Conservation (phyloP, 2,888 invertebrate species). For the Leptinotarsa juncta region DNA sequence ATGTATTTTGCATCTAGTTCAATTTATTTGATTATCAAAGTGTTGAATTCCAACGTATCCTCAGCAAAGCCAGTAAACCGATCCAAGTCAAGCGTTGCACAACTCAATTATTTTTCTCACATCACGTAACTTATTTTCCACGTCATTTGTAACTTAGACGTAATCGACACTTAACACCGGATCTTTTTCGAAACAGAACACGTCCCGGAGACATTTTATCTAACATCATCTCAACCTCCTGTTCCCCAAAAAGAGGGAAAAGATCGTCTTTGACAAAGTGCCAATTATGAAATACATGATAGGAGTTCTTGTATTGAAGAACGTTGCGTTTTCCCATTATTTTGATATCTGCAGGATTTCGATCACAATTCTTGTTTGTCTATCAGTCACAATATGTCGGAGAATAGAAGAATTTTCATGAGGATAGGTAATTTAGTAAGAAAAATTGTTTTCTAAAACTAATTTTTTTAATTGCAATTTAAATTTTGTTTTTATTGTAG, state of each 20-base stretch:
- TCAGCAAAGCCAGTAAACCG: not conserved
- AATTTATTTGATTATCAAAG: not conserved
- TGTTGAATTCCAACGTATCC: not conserved
- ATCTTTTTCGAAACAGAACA: constrained; percentile 41
- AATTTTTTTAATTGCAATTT: no score
- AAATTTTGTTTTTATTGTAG: no score
- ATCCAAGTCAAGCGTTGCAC: not conserved
- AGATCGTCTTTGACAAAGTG: constrained; percentile 32
- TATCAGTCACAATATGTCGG: no score
- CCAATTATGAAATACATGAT: constrained; percentile 40
- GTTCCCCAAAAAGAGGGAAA: constrained; percentile 13
- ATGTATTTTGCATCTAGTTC: no score
- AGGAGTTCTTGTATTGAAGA: constrained; percentile 17
- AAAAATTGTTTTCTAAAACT: no score
- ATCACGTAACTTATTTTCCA: constrained; percentile 47
- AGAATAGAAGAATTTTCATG: no score
- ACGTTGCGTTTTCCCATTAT: not conserved
- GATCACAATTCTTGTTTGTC: not conserved
- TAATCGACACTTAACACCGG: constrained; percentile 46
- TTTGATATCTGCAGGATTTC: not conserved
- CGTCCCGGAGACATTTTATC: constrained; percentile 45
- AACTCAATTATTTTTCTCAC: constrained; percentile 43
- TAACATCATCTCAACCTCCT: constrained; percentile 36
- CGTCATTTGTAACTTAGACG: constrained; percentile 45
- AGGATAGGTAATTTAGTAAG: no score